These are phyloP conservation scores for Eira barbara DNA, from an alignment of 2,113 vertebrate genomes.

Conservation along the genomic window DNA sequence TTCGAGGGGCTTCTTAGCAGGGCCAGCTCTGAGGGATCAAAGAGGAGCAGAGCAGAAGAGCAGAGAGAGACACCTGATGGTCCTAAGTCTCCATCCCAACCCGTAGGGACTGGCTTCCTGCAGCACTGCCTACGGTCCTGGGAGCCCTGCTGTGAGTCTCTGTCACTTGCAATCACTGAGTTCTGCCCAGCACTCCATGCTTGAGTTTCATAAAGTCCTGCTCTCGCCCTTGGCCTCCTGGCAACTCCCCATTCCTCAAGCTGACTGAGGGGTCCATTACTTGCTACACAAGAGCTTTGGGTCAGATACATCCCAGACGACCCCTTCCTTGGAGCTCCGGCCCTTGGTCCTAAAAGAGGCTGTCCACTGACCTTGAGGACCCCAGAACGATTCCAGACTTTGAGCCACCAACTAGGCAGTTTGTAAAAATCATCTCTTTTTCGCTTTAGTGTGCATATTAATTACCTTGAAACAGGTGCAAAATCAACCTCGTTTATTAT, in stretches of 20 bases:
- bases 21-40: background rate
- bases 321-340: background rate
- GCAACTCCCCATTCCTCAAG: background rate
- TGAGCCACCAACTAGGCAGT: background rate
- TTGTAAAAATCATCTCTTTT: conserved; percentile 54
- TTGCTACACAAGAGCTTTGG: too few species aligned
- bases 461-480: conserved; percentile 83
- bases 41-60: background rate
- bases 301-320: background rate
- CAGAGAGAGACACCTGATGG: background rate
- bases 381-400: background rate
- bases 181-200: background rate
- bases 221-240: background rate
- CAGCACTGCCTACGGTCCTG: background rate
- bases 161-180: background rate
- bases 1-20: background rate
- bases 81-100: background rate
- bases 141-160: background rate
- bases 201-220: background rate
- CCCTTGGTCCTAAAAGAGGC: background rate
- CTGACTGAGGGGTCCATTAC: background rate
- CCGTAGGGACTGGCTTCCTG: background rate
- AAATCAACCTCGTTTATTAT: conserved; percentile 82
- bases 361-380: background rate
- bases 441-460: conserved; percentile 79